Evolutionary conservation across 1,140 invertebrate genomes (phyloP).

Genomic region (Cataglyphis hispanica): DNA sequence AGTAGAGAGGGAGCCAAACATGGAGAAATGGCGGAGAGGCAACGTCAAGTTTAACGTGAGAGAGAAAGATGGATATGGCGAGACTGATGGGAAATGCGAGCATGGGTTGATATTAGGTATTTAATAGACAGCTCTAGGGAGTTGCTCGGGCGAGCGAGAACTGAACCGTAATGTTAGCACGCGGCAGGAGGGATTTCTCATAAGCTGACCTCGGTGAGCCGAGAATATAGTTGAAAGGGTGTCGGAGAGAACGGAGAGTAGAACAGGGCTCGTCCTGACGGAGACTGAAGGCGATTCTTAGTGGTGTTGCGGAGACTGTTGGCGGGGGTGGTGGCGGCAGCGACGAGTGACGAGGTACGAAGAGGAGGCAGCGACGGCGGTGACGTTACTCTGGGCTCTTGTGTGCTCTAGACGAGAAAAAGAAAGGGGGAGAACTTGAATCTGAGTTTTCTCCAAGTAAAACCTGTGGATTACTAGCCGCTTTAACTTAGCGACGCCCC

Average conservation of each 20-base stretch:
- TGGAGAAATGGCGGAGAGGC: constrained; percentile 6
- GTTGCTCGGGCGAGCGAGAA: constrained; percentile 77
- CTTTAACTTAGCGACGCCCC: constrained; percentile 80
- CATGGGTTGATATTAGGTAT: constrained; percentile 83
- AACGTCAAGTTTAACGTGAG: too few species aligned
- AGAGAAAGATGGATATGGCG: constrained; percentile 17
- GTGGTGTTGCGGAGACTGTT: constrained; percentile 18
- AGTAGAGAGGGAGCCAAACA: background rate
- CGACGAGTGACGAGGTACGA: constrained; percentile 18
- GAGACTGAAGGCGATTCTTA: constrained; percentile 67
- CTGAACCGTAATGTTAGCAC: constrained; percentile 80
- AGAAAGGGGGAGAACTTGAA: constrained; percentile 79
- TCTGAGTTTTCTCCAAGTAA: constrained; percentile 82
- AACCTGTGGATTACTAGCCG: constrained; percentile 79
- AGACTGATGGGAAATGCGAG: constrained; percentile 54
- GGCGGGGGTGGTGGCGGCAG: constrained; percentile 12
- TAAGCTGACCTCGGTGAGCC: constrained; percentile 79
- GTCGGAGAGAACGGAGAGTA: constrained; percentile 55
- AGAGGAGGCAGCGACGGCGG: background rate
- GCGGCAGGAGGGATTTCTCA: constrained; percentile 81
- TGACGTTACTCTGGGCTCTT: background rate
- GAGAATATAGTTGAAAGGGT: constrained; percentile 76
- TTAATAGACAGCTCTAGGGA: constrained; percentile 83
- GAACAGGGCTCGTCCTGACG: constrained; percentile 52
- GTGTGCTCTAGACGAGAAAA: constrained; percentile 38